Base-by-base conservation (phyloP, 2,113 vertebrate species). In the Bubo bubo region DNA sequence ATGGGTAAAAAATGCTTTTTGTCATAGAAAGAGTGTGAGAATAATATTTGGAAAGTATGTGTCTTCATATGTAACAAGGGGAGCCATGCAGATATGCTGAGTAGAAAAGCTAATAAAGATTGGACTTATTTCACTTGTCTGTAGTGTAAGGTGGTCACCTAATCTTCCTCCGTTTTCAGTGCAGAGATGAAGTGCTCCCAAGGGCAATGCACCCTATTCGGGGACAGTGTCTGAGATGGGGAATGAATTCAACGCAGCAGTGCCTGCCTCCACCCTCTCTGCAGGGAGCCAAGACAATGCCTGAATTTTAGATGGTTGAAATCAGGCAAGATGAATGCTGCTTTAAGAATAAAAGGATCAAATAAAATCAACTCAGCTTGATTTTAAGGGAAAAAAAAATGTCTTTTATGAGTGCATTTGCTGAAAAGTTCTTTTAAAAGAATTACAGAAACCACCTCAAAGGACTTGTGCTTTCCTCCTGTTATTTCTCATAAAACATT, bases 81-180 rank as follows among this genome's bases (percentile, higher is more conserved):
- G 11, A 86, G 8, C 20, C 20, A 76, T 39, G 32, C 2, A 32
- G 70, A 41, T 62, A 88, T 22, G 56, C 77, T 10, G 13, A 55
- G 26, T 75, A 55, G 30, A 64, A 79, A 92, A 71, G 8, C 22
- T 80, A 84, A 86, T 92, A 92, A 93, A 86, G 32, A 58, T 71
- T 50, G 63, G 63, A 83, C 71, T 95, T 95, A 73, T 87, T 96
- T 82, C 52, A 55, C 39, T 72, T 82, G 28, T 47, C 41, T 79
- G 6, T 75, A 85, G 63, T 35, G 27, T 66, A 77, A 91, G 27
- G 30, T 87, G 55, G 59, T 94, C 59, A 53, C 50, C 22, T 89
- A 50, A 84, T 94, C 50, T 86, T 83, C 19, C 8, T 73, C 56
- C 67, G 16, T 71, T 71, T 89, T 94, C 41, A 52, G 64, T 23